Percentiles rank a stretch among this genome's conserved stretches.
phyloP scores from a whole-genome alignment of 2,888 invertebrate species.

The Taphrorychus bicolor region DNA sequence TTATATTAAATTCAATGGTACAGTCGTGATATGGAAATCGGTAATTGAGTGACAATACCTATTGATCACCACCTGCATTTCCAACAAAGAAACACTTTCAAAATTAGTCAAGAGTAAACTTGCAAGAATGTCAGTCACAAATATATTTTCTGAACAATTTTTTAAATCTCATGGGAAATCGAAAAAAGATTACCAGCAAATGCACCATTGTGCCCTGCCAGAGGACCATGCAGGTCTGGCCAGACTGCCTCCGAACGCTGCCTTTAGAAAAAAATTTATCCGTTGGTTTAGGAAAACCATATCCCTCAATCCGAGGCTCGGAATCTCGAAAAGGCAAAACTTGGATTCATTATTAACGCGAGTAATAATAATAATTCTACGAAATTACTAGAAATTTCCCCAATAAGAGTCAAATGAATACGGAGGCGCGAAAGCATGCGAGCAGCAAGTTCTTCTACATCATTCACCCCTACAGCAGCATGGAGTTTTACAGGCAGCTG shows the following conservation, averaged over 20 bases:
- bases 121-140: no score
- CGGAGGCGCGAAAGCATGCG: conserved; percentile 22
- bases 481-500: conserved; percentile 20
- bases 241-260: conserved; percentile 28
- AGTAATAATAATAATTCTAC: neutral
- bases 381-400: conserved; percentile 18
- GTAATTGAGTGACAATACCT: no score
- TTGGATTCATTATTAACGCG: neutral
- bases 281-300: conserved; percentile 18
- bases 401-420: conserved; percentile 21
- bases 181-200: neutral
- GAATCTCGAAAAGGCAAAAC: conserved; percentile 17
- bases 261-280: conserved; percentile 1
- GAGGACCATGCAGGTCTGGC: conserved; percentile 16
- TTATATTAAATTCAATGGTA: no score
- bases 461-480: conserved; percentile 29
- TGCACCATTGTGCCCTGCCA: neutral
- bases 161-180: no score
- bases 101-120: no score
- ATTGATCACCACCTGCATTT: no score
- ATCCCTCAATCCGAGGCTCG: conserved; percentile 12
- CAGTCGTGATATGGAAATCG: no score
- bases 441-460: conserved; percentile 19
- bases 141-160: no score
- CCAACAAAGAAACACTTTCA: no score